Percentiles rank a stretch among this genome's conserved stretches.
phyloP scores from a whole-genome alignment of 1,140 invertebrate genomes.

The Drosophila baimaii region DNA sequence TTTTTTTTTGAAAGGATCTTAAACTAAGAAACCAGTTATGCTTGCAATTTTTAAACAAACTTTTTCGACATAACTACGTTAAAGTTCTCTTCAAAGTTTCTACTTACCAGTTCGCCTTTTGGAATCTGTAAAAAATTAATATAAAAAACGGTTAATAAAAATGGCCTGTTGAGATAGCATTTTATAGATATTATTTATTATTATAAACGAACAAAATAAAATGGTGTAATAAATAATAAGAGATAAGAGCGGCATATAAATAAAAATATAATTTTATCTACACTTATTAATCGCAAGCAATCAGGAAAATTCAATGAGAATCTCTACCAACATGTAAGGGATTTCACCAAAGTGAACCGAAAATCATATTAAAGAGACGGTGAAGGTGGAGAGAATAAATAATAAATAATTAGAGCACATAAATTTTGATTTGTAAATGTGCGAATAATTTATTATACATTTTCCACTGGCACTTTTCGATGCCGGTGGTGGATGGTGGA shows the following conservation, averaged over 20 bases:
- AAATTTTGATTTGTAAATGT: conserved; percentile 60
- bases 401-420: conserved; percentile 63
- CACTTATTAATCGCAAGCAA: neutral
- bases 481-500: conserved; percentile 2
- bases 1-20: neutral
- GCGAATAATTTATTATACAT: conserved; percentile 44
- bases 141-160: conserved; percentile 5
- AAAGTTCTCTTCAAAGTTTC: too few relatives aligned
- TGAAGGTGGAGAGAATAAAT: conserved; percentile 20
- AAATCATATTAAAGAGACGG: conserved; percentile 13
- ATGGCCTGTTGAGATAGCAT: neutral
- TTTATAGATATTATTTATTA: neutral
- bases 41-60: neutral
- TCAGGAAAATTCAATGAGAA: conserved; percentile 1
- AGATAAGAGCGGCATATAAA: neutral
- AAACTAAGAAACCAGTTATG: conserved; percentile 25
- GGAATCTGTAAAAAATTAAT: conserved; percentile 13
- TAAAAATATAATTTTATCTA: neutral
- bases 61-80: neutral
- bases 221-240: neutral
- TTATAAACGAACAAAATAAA: neutral
- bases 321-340: conserved; percentile 23
- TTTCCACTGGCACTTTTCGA: conserved; percentile 21
- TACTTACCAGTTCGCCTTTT: conserved; percentile 34
- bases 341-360: neutral